phyloP scores from a whole-genome alignment of 2,113 vertebrate genomes.

The Lasiurus cinereus region DNA sequence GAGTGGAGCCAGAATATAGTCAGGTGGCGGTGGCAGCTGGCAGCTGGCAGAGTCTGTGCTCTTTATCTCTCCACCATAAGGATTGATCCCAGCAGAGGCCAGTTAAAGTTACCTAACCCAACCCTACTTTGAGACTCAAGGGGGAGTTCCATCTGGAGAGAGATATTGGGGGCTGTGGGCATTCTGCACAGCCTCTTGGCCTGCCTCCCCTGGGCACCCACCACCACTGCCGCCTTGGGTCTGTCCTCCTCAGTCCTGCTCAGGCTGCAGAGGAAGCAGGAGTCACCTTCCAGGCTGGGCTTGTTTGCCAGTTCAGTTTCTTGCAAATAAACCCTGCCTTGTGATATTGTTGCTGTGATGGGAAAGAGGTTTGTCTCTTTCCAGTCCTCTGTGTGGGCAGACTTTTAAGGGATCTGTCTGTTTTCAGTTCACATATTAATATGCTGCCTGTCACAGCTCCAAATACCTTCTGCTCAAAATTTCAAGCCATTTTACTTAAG shows the following conservation, averaged over 20 bases:
- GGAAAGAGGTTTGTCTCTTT: constrained; percentile 71
- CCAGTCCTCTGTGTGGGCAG: constrained; percentile 49
- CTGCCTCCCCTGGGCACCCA: neutral
- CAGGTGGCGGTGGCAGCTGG: rapidly evolving
- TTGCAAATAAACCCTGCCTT: constrained; percentile 62
- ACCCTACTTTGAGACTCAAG: neutral
- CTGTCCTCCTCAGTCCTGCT: neutral
- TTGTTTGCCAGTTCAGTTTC: constrained; percentile 61
- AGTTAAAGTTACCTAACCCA: neutral
- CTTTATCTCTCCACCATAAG: neutral
- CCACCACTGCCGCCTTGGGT: rapidly evolving
- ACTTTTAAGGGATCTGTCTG: constrained; percentile 69
- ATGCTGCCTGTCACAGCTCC: constrained; percentile 52
- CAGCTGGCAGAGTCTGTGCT: neutral
- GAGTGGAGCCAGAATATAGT: neutral
- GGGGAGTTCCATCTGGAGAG: neutral
- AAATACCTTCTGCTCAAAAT: constrained; percentile 56
- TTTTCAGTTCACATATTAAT: constrained; percentile 67
- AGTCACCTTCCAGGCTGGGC: neutral
- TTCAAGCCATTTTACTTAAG: constrained; percentile 8
- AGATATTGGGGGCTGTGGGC: neutral
- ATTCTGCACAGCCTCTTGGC: neutral
- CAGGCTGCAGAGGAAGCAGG: neutral
- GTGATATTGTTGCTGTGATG: constrained; percentile 55
- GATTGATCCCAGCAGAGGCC: neutral